phyloP scores from a whole-genome alignment of 2,113 vertebrate species.

The Anser brachyrhynchus region DNA sequence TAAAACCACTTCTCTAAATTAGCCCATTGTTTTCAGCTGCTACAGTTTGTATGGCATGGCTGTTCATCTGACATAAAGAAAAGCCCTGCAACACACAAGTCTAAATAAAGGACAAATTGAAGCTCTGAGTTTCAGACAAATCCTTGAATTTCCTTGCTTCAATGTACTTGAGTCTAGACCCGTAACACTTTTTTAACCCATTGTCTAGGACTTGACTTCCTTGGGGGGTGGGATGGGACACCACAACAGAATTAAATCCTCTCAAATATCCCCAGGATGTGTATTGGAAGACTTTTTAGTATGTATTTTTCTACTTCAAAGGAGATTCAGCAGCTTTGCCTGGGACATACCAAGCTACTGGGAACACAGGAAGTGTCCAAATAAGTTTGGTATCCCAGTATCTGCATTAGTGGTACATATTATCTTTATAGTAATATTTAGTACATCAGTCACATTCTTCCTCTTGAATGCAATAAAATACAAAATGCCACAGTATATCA shows the following conservation, averaged over 20 bases:
- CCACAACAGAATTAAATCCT: neutral
- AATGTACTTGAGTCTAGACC: neutral
- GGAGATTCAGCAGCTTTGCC: neutral
- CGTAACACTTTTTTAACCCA: neutral
- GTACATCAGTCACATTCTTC: neutral
- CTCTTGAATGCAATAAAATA: neutral
- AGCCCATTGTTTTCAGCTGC: neutral
- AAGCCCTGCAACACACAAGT: neutral
- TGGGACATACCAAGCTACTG: neutral
- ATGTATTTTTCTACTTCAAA: neutral
- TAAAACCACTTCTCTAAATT: neutral
- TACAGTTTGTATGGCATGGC: rapidly evolving
- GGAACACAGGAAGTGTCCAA: neutral
- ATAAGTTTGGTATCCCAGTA: neutral
- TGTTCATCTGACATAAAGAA: neutral
- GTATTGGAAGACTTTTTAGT: neutral
- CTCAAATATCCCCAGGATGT: neutral
- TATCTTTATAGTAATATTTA: neutral
- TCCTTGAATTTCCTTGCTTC: neutral
- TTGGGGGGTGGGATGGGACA: neutral
- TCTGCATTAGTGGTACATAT: neutral
- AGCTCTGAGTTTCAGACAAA: neutral
- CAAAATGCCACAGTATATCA: neutral
- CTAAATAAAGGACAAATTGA: neutral
- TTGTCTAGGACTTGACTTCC: neutral